Evolutionary conservation across 1,140 invertebrate genomes (phyloP), one percentile per base, ranked within the genome.

Genomic region (Aphidius gifuensis): DNA sequence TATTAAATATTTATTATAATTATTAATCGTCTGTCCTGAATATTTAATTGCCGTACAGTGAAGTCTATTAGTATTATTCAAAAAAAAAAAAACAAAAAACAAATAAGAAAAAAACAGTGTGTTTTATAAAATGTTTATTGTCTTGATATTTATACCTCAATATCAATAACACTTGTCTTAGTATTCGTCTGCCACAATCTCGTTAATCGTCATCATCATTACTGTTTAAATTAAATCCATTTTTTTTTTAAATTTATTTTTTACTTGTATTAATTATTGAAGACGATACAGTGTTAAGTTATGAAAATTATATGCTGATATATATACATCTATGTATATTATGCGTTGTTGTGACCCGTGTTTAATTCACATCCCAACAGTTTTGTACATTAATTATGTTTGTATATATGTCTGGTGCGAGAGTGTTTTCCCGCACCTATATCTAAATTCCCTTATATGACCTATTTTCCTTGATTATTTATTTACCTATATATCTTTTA

Each of bases 321-420:
- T 32, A 16, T 16, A 32, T 32, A 32, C 23, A 32, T 32, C 23
- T 32, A 32, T 32, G 23, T 32, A 32, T 32, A 32, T 32, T 53
- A 84, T 85, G 87, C 88, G 87, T 86, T 90, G 86, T 90, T 90
- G 88, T 90, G 88, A 88, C 88, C 88, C 87, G 74, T 83, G 82
- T 84, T 78, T 82, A 78, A 82, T 80, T 78, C 53, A 82, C 76
- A 76, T 83, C 82, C 81, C 78, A 79, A 79, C 71, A 80, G 67
- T 80, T 80, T 81, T 80, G 76, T 80, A 80, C 75, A 80, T 79
- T 32, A 77, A 74, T 81, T 80, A 78, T 80, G 75, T 60, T 59
- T 50, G 43, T 54, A 46, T 80, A 80, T 73, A 74, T 80, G 80
- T 71, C 74, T 81, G 74, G 77, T 76, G 79, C 77, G 79, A 79